Evolutionary conservation across 2,113 vertebrate species (phyloP).

Genomic region (Labeo catla): DNA sequence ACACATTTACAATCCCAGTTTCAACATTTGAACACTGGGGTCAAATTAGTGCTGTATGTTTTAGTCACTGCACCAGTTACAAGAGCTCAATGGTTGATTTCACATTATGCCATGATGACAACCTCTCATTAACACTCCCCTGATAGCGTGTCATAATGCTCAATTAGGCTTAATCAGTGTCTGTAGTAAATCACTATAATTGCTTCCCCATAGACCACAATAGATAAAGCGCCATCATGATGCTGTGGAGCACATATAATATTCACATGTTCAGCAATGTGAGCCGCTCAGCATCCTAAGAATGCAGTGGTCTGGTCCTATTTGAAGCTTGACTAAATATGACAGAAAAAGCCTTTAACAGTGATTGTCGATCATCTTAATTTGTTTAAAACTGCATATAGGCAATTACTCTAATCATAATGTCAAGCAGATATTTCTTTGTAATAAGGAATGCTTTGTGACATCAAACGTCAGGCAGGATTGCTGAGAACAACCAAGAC

Average conservation of each 20-base stretch:
- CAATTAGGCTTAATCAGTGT: constrained; percentile 27
- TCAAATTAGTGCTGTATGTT: neutral
- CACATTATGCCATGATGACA: constrained; percentile 8
- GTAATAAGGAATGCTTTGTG: neutral
- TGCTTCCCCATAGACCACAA: constrained; percentile 7
- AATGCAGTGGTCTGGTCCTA: neutral
- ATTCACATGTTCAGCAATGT: neutral
- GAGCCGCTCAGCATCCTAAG: neutral
- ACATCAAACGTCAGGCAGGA: neutral
- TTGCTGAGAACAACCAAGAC: neutral
- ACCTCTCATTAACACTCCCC: constrained; percentile 8
- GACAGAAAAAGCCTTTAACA: neutral
- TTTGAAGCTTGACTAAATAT: neutral
- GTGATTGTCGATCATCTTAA: neutral
- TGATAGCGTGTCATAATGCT: constrained; percentile 19
- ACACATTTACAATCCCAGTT: neutral
- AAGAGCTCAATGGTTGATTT: neutral
- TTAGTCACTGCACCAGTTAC: neutral
- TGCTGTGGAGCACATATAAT: neutral
- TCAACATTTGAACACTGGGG: too few species aligned
- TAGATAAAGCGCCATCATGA: constrained; percentile 14
- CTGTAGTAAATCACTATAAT: constrained; percentile 39
- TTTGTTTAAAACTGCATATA: neutral
- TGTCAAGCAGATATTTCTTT: neutral
- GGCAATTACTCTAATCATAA: neutral